Conservation (phyloP, 2,113 vertebrate species). For the Dicrurus megarhynchus region DNA sequence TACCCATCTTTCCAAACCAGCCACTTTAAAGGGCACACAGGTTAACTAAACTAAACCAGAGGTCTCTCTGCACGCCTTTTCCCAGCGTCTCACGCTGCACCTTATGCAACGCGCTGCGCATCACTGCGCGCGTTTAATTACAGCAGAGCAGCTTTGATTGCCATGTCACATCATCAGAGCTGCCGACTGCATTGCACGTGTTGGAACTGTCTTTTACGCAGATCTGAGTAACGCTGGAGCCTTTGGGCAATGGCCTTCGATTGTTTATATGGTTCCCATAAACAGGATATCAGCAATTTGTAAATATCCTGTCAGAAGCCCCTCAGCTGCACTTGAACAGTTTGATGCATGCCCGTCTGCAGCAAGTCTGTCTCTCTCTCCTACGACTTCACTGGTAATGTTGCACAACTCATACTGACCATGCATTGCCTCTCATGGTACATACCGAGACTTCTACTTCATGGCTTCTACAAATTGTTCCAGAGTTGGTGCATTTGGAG, state of each 20-base stretch:
- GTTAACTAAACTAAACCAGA: not conserved
- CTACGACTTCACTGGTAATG: not conserved
- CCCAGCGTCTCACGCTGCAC: not conserved
- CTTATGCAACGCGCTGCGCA: not conserved
- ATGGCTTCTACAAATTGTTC: not conserved
- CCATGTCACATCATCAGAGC: not conserved
- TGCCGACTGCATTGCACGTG: not conserved
- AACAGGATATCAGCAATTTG: constrained; percentile 40
- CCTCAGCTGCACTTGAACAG: not conserved
- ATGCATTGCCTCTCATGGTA: not conserved
- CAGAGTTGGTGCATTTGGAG: not conserved
- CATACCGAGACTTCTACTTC: not conserved
- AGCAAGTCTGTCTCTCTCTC: not conserved
- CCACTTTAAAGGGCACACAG: not conserved
- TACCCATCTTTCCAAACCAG: not conserved
- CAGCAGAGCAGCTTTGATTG: not conserved
- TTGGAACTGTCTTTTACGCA: not conserved
- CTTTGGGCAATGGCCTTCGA: not conserved
- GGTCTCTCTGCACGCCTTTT: not conserved
- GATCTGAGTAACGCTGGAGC: not conserved
- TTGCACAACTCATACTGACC: not conserved
- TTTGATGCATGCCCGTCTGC: not conserved
- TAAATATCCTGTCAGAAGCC: constrained; percentile 26
- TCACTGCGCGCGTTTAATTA: rapidly evolving
- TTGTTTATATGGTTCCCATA: not conserved